Base-by-base conservation (phyloP, 2,888 invertebrate species). In the Zaprionus obscuricornis region DNA sequence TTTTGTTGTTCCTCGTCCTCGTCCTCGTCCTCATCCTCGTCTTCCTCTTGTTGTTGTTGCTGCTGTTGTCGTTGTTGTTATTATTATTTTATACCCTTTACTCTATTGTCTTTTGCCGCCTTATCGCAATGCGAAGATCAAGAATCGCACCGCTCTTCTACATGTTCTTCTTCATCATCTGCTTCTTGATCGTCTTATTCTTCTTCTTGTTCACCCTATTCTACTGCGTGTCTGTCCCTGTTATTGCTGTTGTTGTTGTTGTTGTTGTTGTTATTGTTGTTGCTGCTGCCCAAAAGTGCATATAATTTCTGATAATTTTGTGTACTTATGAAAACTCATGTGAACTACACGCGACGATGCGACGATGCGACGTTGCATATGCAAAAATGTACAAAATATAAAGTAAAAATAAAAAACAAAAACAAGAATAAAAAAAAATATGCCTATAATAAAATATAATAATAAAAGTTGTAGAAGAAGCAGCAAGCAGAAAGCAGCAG, bases 301-400 rank as follows among this genome's bases (percentile, higher is more conserved):
- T 84, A 62, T 85, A 82, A 78, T 85, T 78, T 85, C 83, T 74
- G 68, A 82, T 82, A 78, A 79, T 79, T 82, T 85, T 85, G 78
- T 79, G 85, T 85, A 82, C 78, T 70, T 52, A 70, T 62, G 40
- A 29, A 36, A 40, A 51, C 54, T 56, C 51, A 65, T 57, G 74
- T 20, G 39, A 56, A 3, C 46, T 47, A 7, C 55, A 58, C 36
- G 39, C 49, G 54, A 33, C 39, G 31, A 24, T 39, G 63, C 40
- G 22, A 64, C 56, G n/a, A 42, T 52, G 59, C 57, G 47, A 52
- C 51, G 26, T 13, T 27, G 46, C 58, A 63, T 52, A 67, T 66
- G 69, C 66, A 57, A 36, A 59, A 39, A 51, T n/a, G n/a, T n/a
- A n/a, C n/a, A 49, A 52, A 63, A 56, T 47, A 36, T 43, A 47